Evolutionary conservation across 2,888 invertebrate species (phyloP).

Genomic region (Spicauda simplicius): DNA sequence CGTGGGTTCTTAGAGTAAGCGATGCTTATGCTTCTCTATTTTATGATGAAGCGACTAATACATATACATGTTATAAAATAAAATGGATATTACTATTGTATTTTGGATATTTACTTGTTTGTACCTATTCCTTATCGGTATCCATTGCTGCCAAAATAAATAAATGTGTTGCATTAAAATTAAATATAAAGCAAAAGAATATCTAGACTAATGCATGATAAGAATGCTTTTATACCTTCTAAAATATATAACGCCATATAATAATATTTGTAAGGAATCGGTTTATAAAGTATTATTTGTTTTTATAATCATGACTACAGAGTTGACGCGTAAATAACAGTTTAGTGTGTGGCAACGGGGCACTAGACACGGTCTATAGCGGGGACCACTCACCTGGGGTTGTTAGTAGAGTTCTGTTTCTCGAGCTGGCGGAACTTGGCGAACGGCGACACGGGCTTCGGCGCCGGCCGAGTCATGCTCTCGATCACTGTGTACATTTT

Average conservation of each 20-base stretch:
- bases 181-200: constrained; percentile 43
- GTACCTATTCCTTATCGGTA: constrained; percentile 71
- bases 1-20: constrained; percentile 51
- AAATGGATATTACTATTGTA: constrained; percentile 53
- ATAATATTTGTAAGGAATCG: not conserved
- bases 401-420: constrained; percentile 91
- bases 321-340: not conserved
- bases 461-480: constrained; percentile 76
- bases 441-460: constrained; percentile 93
- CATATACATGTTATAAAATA: constrained; percentile 52
- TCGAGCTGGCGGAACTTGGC: constrained; percentile 96
- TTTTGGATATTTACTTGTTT: constrained; percentile 71
- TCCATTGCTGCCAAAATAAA: constrained; percentile 78
- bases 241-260: not conserved
- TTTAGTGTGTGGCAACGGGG: constrained; percentile 4
- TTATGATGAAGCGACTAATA: constrained; percentile 65
- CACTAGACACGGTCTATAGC: not conserved
- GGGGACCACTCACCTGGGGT: constrained; percentile 88
- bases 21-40: constrained; percentile 45
- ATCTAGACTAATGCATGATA: constrained; percentile 27
- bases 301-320: not conserved
- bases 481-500: constrained; percentile 78
- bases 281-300: not conserved
- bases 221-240: constrained; percentile 18
- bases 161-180: constrained; percentile 59